Base-by-base conservation (phyloP, 1,140 invertebrate genomes). In the Mya arenaria region DNA sequence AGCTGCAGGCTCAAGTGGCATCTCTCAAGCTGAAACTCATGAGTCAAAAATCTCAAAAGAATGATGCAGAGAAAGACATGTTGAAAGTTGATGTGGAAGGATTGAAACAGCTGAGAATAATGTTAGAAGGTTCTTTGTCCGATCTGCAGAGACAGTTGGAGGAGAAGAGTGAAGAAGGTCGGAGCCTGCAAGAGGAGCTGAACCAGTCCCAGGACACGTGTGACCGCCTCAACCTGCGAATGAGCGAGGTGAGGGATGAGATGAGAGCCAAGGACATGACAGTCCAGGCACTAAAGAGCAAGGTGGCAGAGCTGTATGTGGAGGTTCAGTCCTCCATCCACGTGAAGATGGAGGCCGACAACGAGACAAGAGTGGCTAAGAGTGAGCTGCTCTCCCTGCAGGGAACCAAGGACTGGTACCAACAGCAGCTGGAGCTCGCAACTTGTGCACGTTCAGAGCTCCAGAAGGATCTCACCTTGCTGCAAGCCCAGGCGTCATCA, bases 381-480 rank as follows among this genome's bases (percentile, higher is more conserved):
- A 91, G 86, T 86, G 93, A 94, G 78, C 87, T 93, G 25, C 88
- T 87, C 25, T 87, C 91, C 17, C 79, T 93, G 28, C 84, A 91
- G 55, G 93, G 92, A 82, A 90, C 92, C 8, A 93, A 92, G 79
- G 90, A 93, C 37, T 94, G 93, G 93, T 94, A 93, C 82, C 91
- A 93, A 85, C 89, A 93, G 30, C 93, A 94, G 79, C 86, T 94
- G 44, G 89, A 92, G 68, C 25, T 79, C 13, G 89, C 91, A 48
- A 92, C 93, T 69, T 89, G 91, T 44, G 88, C 89, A 13, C 78
- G 90, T 25, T 85, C 86, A 10, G 84, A 89, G 41, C 83, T 94
- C 15, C 93, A 94, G 81, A 90, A 90, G 58, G 93, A 94, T 68
- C 80, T 94, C 32, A 93, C 93, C 1, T 83, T 86, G 23, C 74